Evolutionary conservation across 2,888 invertebrate genomes (phyloP), one percentile per base, ranked within the genome.

Genomic region (Leptogaster cylindrica): DNA sequence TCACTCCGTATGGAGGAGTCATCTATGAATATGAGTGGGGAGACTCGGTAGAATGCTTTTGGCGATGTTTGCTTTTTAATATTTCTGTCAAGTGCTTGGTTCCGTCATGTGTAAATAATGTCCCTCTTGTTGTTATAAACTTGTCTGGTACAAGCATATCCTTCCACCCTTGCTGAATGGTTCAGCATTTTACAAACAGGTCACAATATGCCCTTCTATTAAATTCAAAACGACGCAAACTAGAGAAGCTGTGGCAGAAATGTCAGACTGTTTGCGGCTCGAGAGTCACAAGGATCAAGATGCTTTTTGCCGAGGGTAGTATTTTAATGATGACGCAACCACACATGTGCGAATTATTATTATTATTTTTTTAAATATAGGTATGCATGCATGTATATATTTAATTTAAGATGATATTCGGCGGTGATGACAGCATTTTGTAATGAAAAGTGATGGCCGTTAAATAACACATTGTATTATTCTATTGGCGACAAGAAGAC

Each of bases 81-180:
- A 71, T 72, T 66, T 55, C 72, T 71, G 71, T 72, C 72, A 72
- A 72, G 72, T 72, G 72, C 71, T 72, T 67, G 71, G 71, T 72
- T 72, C 72, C 72, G 72, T 69, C 72, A 72, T 72, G 72, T 72
- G 72, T 71, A 72, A 72, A 72, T 72, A 72, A 72, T 72, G 63
- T 70, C 69, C 68, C 66, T 70, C 69, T 70, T 72, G 68, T 71
- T 71, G 63, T 65, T 61, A 61, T 61, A 61, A 61, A 61, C 44
- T 61, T 61, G 61, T 61, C 41, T 61, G 44, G 61, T 10, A 61
- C 25, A 61, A 44, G 61, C 28, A 44, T 41, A 23, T 61, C 58
- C n/a, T n/a, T 41, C 27, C 58, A 51, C 41, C 48, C 12, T 20
- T 44, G 25, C 7, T 6, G 44, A 61, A 25, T 14, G 61, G 28